Evolutionary conservation across 2,888 invertebrate species (phyloP), one percentile per base, ranked within the genome.

Genomic region (Parelbella ahira): DNA sequence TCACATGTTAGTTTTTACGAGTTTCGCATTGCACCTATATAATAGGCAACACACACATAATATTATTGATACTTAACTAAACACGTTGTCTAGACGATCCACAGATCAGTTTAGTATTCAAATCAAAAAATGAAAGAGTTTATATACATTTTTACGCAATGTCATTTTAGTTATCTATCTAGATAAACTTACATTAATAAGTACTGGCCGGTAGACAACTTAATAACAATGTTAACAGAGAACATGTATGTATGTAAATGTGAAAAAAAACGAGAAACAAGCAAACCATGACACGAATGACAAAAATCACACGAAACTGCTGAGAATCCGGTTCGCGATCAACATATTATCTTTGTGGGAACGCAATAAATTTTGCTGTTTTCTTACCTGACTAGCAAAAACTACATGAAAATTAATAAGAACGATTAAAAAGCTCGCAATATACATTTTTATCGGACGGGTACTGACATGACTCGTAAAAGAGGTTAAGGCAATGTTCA

Each of bases 351-450:
- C n/a, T n/a, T n/a, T n/a, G n/a, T n/a, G n/a, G n/a, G n/a, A n/a
- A n/a, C n/a, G n/a, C n/a, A n/a, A n/a, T n/a, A n/a, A n/a, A n/a
- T n/a, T n/a, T n/a, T n/a, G n/a, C n/a, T n/a, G n/a, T n/a, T n/a
- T n/a, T n/a, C n/a, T n/a, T 10, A 37, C 37, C 37, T 37, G 37
- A n/a, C 12, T 8, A 2, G 25, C 8, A 12, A 8, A 19, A 28
- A 19, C 19, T 18, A 76, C 74, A 56, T 62, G 58, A 3, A 74
- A 9, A 53, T 67, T 66, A n/a, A 57, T 46, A 3, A 74, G 41
- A 1, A 65, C 55, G 6, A 75, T 32, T 19, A 68, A 49, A 54
- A 61, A 68, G 32, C 55, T 68, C 30, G 65, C 21, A 1, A 66
- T 20, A 50, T 63, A 55, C 58, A 70, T 58, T 30, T 63, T 53